Base-by-base conservation (phyloP, 2,113 vertebrate genomes). In the Acrocephalus arundinaceus region DNA sequence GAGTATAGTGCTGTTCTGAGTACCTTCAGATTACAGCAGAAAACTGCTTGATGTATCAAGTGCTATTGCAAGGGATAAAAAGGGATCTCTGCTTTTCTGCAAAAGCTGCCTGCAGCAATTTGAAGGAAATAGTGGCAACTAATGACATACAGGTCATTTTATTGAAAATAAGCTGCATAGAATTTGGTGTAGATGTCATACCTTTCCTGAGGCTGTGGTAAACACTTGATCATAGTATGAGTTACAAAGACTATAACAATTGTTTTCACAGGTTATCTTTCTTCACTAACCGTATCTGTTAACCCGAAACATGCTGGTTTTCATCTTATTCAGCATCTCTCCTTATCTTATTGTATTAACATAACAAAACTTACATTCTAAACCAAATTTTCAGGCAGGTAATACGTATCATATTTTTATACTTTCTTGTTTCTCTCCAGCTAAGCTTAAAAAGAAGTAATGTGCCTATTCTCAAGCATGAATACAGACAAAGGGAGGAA, bases 201-300 rank as follows among this genome's bases (percentile, higher is more conserved):
- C 31, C 65, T 89, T 93, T 92, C 74, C 90, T 92, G 82, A 90
- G 71, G 52, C 57, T 78, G 43, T 81, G 39, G n/a, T 87, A 85
- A 89, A 84, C 52, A 52, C 41, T 89, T 89, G 51, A 63, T 43
- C 46, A 48, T 3, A 62, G 49, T 33, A 61, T 17, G 62, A 83
- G n/a, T 76, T 71, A 85, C 71, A 70, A 58, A 83, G 45, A 30
- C 78, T 75, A 63, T 14, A 51, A 75, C 58, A 89, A 90, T 52
- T 58, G 16, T 41, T 92, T 82, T 78, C 72, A 45, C 14, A 75
- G 35, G 51, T 85, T 81, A 87, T 81, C 46, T 91, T 87, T 92
- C 71, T 92, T 96, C 84, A 76, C 83, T 76, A 39, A 35, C 67
- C 71, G 1, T 65, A 84, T 72, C 48, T 70, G 23, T 83, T 85